Evolutionary conservation across 2,888 invertebrate species (phyloP).

Genomic region (Lepetodrilus schrolli): DNA sequence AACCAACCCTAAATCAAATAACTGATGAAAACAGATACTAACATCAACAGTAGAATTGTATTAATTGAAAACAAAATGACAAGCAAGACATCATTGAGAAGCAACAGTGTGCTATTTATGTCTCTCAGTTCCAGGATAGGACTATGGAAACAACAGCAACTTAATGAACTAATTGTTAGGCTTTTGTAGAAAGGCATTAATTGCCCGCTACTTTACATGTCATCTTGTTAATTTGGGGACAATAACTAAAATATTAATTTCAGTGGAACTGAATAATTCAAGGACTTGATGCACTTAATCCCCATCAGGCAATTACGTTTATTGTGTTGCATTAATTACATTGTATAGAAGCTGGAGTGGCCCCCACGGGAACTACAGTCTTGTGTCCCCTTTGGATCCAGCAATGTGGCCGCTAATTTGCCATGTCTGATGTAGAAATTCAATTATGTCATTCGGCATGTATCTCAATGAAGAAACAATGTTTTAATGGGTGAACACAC

Average conservation of each 20-base stretch:
- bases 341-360: background rate
- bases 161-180: slow-evolving; percentile 18
- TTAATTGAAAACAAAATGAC: too few species aligned
- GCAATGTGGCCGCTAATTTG: background rate
- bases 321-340: slow-evolving; percentile 24
- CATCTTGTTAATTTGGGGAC: slow-evolving; percentile 26
- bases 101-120: too few species aligned
- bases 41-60: too few species aligned
- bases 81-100: too few species aligned
- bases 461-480: too few species aligned
- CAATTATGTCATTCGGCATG: background rate
- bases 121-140: too few species aligned
- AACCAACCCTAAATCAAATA: too few species aligned
- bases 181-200: slow-evolving; percentile 14
- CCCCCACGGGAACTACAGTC: background rate
- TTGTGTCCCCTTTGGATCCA: background rate
- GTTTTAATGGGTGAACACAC: too few species aligned
- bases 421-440: background rate
- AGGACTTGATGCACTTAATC: slow-evolving; percentile 13
- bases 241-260: slow-evolving; percentile 26
- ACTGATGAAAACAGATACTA: too few species aligned
- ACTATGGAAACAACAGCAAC: too few species aligned
- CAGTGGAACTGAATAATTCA: slow-evolving; percentile 20
- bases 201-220: slow-evolving; percentile 2
- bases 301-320: slow-evolving; percentile 24